Evolutionary conservation across 2,113 vertebrate genomes (phyloP).

Genomic region (Myotis yumanensis): DNA sequence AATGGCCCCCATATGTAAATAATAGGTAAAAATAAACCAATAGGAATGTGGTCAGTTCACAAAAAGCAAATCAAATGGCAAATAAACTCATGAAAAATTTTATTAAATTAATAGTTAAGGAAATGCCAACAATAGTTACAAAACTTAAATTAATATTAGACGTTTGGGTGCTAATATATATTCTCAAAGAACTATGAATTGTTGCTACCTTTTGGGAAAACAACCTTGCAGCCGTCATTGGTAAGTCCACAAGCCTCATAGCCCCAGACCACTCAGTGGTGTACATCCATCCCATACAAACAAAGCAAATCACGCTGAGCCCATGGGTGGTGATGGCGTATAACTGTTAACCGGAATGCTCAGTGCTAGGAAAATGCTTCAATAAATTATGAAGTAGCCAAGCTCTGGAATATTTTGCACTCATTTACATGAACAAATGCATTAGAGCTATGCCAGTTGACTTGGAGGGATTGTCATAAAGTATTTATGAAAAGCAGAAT

Average conservation of each 20-base stretch:
- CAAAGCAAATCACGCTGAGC: not conserved
- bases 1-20: not conserved
- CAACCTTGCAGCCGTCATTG: not conserved
- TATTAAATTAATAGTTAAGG: not conserved
- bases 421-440: constrained; percentile 31
- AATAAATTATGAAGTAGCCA: not conserved
- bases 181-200: not conserved
- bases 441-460: not conserved
- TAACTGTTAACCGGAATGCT: not conserved
- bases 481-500: not conserved
- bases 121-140: not conserved
- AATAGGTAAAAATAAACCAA: not conserved
- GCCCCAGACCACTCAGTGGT: not conserved
- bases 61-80: not conserved
- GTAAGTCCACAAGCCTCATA: not conserved
- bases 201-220: not conserved
- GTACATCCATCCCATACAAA: not conserved
- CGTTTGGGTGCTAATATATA: not conserved
- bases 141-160: not conserved
- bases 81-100: not conserved
- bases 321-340: not conserved
- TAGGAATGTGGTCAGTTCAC: not conserved
- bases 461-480: not conserved
- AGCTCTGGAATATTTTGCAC: not conserved
- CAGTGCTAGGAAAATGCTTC: not conserved